A percentile compares a stretch with the other conserved stretches of the same genome.
phyloP scores from a whole-genome alignment of 2,113 vertebrate species.

The Gadus macrocephalus region DNA sequence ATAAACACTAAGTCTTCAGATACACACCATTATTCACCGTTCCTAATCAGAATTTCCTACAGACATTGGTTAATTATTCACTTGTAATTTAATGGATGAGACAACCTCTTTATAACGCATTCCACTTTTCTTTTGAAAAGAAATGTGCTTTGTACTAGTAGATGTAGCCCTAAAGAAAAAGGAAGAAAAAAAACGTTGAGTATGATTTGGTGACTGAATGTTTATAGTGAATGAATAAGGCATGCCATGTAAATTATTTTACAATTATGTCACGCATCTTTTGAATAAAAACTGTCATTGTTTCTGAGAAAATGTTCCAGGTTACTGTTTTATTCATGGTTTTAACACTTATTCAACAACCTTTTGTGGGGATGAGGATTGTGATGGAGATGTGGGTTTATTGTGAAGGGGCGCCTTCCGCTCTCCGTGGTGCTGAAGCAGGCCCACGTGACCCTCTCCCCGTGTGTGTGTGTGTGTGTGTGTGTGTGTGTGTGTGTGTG shows the following conservation, averaged over 20 bases:
- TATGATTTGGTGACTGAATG: conserved; percentile 71
- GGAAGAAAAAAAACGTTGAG: conserved; percentile 37
- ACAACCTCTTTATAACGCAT: conserved; percentile 59
- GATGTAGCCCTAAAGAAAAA: conserved; percentile 56
- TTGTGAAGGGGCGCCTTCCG: conserved; percentile 9
- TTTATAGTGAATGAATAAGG: conserved; percentile 73
- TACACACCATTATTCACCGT: conserved; percentile 44
- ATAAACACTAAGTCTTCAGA: conserved; percentile 42
- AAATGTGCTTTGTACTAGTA: conserved; percentile 71
- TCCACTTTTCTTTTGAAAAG: conserved; percentile 61
- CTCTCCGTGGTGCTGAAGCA: conserved; percentile 66
- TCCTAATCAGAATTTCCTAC: conserved; percentile 44
- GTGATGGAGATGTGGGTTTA: not conserved
- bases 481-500: too few relatives aligned
- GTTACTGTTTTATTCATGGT: not conserved
- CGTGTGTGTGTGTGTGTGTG: too few relatives aligned
- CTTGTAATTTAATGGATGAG: conserved; percentile 50
- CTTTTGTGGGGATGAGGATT: too few relatives aligned
- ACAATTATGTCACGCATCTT: conserved; percentile 72
- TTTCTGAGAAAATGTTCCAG: conserved; percentile 40
- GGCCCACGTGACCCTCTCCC: conserved; percentile 47
- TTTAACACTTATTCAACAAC: not conserved
- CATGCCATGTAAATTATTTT: conserved; percentile 78
- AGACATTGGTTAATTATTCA: conserved; percentile 46
- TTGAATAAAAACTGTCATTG: conserved; percentile 72